Conservation (phyloP, 2,888 invertebrate genomes). For the Xylota segnis region DNA sequence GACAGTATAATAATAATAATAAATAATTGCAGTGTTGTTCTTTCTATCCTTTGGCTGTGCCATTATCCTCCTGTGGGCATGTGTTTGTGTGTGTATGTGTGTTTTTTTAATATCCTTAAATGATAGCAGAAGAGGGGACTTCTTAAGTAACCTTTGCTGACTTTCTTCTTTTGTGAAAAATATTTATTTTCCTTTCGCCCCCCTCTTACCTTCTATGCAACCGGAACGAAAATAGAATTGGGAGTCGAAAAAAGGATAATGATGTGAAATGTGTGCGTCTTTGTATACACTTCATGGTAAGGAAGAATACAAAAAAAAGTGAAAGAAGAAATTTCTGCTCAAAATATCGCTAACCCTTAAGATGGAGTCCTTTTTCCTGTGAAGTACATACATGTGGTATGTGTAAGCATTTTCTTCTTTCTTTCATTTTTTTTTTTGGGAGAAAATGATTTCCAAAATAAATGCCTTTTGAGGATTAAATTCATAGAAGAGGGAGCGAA, state of each 20-base stretch:
- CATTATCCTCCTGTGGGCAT: constrained; percentile 15
- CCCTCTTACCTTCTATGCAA: not conserved
- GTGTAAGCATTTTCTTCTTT: not conserved
- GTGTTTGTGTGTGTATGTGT: constrained; percentile 3
- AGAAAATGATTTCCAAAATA: constrained; percentile 49
- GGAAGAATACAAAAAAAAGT: constrained; percentile 7
- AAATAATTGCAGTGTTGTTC: constrained; percentile 69
- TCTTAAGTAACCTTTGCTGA: constrained; percentile 66
- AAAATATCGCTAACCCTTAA: constrained; percentile 69
- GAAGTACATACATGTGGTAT: not conserved
- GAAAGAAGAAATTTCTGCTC: constrained; percentile 37
- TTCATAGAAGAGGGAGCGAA: constrained; percentile 37
- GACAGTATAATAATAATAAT: constrained; percentile 59
- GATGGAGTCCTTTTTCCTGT: constrained; percentile 34
- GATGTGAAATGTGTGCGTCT: constrained; percentile 64
- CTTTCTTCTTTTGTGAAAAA: constrained; percentile 43
- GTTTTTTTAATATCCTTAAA: constrained; percentile 67
- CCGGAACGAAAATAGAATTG: constrained; percentile 37
- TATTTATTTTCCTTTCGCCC: constrained; percentile 12
- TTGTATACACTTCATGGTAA: constrained; percentile 40
- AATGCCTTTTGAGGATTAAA: constrained; percentile 58
- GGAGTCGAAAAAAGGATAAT: constrained; percentile 58
- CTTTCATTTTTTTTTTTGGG: constrained; percentile 3
- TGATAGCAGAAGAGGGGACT: constrained; percentile 48
- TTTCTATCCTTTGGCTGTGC: constrained; percentile 18